phyloP scores from a whole-genome alignment of 2,888 invertebrate genomes.

The Drosophila niveifrons region DNA sequence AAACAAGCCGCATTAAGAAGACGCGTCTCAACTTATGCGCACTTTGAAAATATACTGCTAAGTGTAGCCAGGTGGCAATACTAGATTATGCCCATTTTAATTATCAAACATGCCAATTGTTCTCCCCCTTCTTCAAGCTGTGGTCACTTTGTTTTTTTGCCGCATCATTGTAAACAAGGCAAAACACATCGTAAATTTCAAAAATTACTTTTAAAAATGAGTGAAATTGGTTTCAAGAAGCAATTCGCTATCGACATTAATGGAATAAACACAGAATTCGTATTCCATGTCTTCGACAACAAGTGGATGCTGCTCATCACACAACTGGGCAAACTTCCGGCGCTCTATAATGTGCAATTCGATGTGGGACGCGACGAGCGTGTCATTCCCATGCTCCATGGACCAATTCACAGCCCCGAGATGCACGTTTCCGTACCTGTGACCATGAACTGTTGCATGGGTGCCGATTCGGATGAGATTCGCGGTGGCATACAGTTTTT shows the following conservation, averaged over 20 bases:
- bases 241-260: constrained; percentile 77
- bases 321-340: constrained; percentile 82
- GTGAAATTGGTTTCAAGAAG: constrained; percentile 70
- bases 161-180: constrained; percentile 47
- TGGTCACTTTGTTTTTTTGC: constrained; percentile 15
- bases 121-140: neutral
- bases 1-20: no score
- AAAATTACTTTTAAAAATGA: constrained; percentile 27
- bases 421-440: constrained; percentile 77
- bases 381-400: constrained; percentile 44
- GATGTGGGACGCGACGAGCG: constrained; percentile 73
- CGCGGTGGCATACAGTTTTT: constrained; percentile 83
- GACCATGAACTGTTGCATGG: constrained; percentile 79
- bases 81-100: neutral
- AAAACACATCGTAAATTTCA: neutral
- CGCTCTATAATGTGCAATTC: constrained; percentile 80
- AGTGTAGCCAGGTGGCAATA: neutral
- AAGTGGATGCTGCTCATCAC: constrained; percentile 83
- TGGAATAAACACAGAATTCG: constrained; percentile 79
- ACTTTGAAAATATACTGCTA: neutral
- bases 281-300: constrained; percentile 81
- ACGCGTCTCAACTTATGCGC: no score
- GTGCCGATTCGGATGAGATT: constrained; percentile 79
- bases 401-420: constrained; percentile 67
- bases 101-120: neutral